Percentiles rank a stretch among this genome's conserved stretches.
Conservation (phyloP, 2,888 invertebrate genomes). For the Protophormia terraenovae region DNA sequence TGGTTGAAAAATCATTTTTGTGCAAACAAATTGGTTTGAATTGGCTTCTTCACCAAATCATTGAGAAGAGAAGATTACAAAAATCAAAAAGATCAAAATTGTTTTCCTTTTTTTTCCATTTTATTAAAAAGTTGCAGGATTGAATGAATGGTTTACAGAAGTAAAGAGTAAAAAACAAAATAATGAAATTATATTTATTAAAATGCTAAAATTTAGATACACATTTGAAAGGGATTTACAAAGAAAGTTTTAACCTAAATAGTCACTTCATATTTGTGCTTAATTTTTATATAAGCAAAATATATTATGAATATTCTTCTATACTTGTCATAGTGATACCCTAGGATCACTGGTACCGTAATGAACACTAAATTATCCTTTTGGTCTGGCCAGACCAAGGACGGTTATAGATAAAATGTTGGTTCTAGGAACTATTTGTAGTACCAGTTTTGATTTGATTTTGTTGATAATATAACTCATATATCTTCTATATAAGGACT, state of each 20-base stretch:
- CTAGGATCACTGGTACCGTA: no score
- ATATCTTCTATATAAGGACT: no score
- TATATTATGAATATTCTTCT: no score
- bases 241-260: background rate
- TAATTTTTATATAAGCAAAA: no score
- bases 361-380: no score
- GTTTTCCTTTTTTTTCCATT: background rate
- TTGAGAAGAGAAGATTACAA: background rate
- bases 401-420: no score
- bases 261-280: no score
- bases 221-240: background rate
- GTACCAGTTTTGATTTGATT: no score
- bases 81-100: constrained; percentile 18
- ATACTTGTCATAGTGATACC: no score
- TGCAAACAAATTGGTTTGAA: constrained; percentile 50
- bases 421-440: no score
- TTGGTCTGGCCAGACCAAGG: no score
- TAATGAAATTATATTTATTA: constrained; percentile 2
- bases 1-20: constrained; percentile 51
- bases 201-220: background rate
- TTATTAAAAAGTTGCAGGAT: background rate
- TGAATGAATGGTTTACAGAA: background rate
- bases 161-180: background rate
- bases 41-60: constrained; percentile 35
- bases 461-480: no score